Percentiles rank a stretch among this genome's conserved stretches.
phyloP scores from a whole-genome alignment of 1,140 invertebrate genomes.

The Drosophila virilis region DNA sequence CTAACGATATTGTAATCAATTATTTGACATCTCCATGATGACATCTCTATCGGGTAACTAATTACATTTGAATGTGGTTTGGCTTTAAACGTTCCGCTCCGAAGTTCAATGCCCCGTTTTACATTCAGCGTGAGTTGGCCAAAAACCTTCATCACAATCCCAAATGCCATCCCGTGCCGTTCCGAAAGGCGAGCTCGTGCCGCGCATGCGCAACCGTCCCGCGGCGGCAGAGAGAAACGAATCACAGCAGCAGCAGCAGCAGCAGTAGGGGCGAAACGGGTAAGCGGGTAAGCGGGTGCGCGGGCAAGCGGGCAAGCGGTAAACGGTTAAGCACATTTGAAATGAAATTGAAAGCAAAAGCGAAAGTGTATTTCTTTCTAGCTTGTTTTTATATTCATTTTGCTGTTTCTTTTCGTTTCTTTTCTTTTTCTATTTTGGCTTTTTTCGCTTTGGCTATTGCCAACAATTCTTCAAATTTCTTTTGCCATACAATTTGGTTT shows the following conservation, averaged over 20 bases:
- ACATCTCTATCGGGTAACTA: too few species aligned
- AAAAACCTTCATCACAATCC: conserved; percentile 16
- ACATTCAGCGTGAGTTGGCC: conserved; percentile 11
- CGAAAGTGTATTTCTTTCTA: conserved; percentile 72
- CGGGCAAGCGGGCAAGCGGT: not conserved
- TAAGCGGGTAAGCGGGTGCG: not conserved
- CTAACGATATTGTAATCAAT: too few species aligned
- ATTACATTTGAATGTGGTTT: too few species aligned
- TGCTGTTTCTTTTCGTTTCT: conserved; percentile 24
- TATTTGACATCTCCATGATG: too few species aligned
- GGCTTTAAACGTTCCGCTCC: too few species aligned
- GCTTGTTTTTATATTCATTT: conserved; percentile 28
- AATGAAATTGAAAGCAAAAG: conserved; percentile 81
- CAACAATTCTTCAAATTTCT: conserved; percentile 67
- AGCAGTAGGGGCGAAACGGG: not conserved
- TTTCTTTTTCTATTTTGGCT: conserved; percentile 3
- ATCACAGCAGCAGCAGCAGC: conserved; percentile 3
- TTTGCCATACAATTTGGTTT: conserved; percentile 60
- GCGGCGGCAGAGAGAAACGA: conserved; percentile 21
- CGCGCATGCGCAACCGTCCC: conserved; percentile 56
- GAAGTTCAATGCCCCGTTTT: not conserved
- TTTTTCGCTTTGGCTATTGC: conserved; percentile 15
- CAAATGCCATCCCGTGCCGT: conserved; percentile 10
- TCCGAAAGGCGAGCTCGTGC: conserved; percentile 44
- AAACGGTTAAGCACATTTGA: conserved; percentile 54